Base-by-base conservation (phyloP, 2,113 vertebrate genomes). In the Stegostoma tigrinum region DNA sequence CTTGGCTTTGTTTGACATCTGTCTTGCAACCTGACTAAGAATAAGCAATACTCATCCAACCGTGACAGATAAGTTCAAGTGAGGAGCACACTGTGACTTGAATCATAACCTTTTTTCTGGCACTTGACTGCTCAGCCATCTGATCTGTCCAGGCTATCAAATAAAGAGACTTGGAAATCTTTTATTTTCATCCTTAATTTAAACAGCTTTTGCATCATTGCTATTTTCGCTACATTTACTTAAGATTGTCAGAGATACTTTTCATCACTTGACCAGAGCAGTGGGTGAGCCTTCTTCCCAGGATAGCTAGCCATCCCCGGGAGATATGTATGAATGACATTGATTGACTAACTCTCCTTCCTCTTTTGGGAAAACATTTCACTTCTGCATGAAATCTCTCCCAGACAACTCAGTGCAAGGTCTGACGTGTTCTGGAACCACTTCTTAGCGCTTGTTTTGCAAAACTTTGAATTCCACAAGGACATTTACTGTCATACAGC, bases 1-100 rank as follows among this genome's bases (percentile, higher is more conserved):
- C 21, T 19, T 93, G 34, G 38, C 64, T 66, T 93, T n/a, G n/a
- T 34, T 66, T 66, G 89, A 93, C 89, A 93, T 64, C 61, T 93
- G 89, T 93, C 89, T 93, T 61, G n/a, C 89, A 64, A 93, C 17
- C 89, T 93, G 89, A 93, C 30, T 93, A 66, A 67, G 34, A 93
- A 93, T 93, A 61, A 38, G n/a, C 61, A 66, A 66, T 66, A n/a
- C 64, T 93, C 89, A 24, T 17, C 61, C 30, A 67, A 66, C 89
- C n/a, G 1, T 34, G 34, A 93, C 61, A 21, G 89, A 66, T 93
- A 93, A 64, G 64, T 93, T 93, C 89, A 66, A 93, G 89, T 93
- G 34, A 67, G 61, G n/a, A 66, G 89, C 61, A 66, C 34, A 38
- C 61, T 67, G 61, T 61, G 61, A 93, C 61, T 66, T 66, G 61